Evolutionary conservation across 2,888 invertebrate species (phyloP).

Genomic region (Dyspetes luteomarginatus): DNA sequence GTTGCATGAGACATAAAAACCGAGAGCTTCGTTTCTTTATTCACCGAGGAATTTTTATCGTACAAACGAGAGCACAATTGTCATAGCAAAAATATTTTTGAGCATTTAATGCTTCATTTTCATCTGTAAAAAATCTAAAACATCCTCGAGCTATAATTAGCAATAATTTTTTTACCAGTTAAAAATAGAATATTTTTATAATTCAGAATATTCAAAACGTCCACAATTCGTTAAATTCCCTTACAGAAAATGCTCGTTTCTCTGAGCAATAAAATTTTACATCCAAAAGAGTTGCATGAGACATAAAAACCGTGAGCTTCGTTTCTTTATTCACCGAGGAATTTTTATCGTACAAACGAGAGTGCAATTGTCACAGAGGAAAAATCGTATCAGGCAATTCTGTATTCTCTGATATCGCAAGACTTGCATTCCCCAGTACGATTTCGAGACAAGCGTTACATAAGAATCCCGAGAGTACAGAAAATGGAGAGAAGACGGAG

Average conservation of each 20-base stretch:
- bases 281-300: background rate
- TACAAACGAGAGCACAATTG: constrained; percentile 58
- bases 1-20: background rate
- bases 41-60: constrained; percentile 18
- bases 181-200: too few species aligned
- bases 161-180: too few species aligned
- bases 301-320: background rate
- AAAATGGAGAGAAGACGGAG: constrained; percentile 73
- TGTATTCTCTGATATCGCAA: constrained; percentile 69
- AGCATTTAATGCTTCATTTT: too few species aligned
- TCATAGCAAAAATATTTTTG: constrained; percentile 50
- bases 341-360: constrained; percentile 55
- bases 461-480: constrained; percentile 74
- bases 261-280: background rate
- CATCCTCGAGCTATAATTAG: too few species aligned
- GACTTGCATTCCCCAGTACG: constrained; percentile 57
- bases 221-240: too few species aligned
- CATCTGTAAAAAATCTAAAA: too few species aligned
- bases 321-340: background rate
- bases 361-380: constrained; percentile 53
- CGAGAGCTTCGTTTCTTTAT: background rate
- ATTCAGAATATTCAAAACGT: too few species aligned
- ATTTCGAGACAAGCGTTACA: constrained; percentile 71
- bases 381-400: constrained; percentile 44
- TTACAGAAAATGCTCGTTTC: too few species aligned